These are phyloP conservation scores for Bursaphelenchus okinawaensis DNA, from an alignment of 2,888 invertebrate genomes.

Conservation along the genomic window DNA sequence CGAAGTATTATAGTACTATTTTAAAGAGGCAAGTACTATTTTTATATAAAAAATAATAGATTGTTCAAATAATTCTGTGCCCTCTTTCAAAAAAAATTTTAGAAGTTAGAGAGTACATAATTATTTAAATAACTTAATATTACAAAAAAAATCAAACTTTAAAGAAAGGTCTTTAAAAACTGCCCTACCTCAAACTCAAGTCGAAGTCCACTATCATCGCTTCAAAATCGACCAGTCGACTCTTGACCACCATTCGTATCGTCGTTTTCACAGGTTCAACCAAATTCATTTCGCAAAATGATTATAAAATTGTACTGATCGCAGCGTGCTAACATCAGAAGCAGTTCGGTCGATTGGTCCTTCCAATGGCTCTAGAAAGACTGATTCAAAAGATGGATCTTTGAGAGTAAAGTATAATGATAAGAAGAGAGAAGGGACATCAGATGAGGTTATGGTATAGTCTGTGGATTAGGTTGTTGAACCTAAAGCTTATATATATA, in stretches of 20 bases:
- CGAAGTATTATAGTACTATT: too few relatives aligned
- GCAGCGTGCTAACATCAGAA: conserved; percentile 69
- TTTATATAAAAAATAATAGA: too few relatives aligned
- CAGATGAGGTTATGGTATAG: not conserved
- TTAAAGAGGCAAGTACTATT: too few relatives aligned
- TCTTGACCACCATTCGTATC: conserved; percentile 44
- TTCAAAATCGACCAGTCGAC: conserved; percentile 40
- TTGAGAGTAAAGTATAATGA: conserved; percentile 41
- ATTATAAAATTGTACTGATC: conserved; percentile 81
- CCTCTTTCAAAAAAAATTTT: too few relatives aligned
- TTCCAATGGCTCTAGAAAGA: conserved; percentile 44
- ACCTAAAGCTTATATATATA: too few relatives aligned
- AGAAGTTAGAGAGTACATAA: too few relatives aligned
- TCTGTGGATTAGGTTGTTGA: too few relatives aligned
- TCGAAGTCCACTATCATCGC: conserved; percentile 42
- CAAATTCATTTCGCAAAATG: conserved; percentile 70
- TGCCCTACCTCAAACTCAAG: conserved; percentile 36
- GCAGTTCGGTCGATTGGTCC: conserved; percentile 38
- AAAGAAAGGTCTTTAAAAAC: too few relatives aligned
- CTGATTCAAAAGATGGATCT: conserved; percentile 39
- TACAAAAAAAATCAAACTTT: too few relatives aligned
- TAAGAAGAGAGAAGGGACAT: conserved; percentile 41
- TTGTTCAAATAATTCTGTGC: too few relatives aligned
- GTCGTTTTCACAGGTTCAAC: conserved; percentile 58
- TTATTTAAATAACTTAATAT: too few relatives aligned